These are phyloP conservation scores for Miniopterus natalensis DNA, from an alignment of 2,113 vertebrate species.

Conservation along the genomic window DNA sequence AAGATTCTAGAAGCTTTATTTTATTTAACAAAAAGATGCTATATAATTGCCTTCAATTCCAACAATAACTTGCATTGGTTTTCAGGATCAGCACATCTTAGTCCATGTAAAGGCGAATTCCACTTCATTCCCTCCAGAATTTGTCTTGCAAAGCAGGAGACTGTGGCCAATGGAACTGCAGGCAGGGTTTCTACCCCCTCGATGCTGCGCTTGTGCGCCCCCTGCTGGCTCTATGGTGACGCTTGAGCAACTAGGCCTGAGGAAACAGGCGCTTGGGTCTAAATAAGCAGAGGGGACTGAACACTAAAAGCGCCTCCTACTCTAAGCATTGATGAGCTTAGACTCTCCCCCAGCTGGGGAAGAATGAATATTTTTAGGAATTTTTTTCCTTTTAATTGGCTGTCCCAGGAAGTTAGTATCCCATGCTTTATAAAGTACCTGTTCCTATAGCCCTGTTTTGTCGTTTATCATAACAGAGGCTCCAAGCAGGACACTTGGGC, in stretches of 20 bases:
- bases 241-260: not conserved
- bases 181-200: not conserved
- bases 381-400: not conserved
- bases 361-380: not conserved
- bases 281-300: not conserved
- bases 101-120: not conserved
- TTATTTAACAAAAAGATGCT: slow-evolving; percentile 24
- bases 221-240: slow-evolving; percentile 52
- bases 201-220: slow-evolving; percentile 32
- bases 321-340: not conserved
- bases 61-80: slow-evolving; percentile 3
- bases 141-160: not conserved
- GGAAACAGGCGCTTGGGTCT: not conserved
- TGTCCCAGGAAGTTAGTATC: not conserved
- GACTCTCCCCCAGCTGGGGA: not conserved
- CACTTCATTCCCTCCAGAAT: not conserved
- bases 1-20: slow-evolving; percentile 8
- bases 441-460: not conserved
- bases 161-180: not conserved
- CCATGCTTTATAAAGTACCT: not conserved
- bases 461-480: not conserved
- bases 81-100: not conserved
- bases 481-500: not conserved
- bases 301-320: not conserved
- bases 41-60: slow-evolving; percentile 15